Evolutionary conservation across 92 coral and sea anemone genomes (phyloP).

Genomic region (Epizoanthus fatuus): DNA sequence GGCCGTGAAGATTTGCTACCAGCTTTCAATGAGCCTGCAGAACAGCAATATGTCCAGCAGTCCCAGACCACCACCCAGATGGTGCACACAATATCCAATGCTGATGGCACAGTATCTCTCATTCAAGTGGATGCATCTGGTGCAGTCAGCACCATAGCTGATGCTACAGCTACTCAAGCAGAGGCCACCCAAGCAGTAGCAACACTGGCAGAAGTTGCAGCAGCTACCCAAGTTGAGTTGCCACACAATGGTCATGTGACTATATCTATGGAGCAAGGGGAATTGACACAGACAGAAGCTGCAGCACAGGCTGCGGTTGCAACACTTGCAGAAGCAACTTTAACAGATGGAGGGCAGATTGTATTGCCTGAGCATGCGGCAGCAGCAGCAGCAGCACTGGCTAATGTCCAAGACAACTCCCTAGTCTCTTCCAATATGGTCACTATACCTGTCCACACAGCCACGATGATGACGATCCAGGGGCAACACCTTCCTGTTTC

Average conservation of each 20-base stretch:
- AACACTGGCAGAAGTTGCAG: constrained; percentile 98
- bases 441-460: constrained; percentile 96
- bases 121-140: constrained; percentile 99
- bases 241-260: constrained; percentile 81
- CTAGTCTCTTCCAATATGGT: constrained; percentile 89
- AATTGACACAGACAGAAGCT: constrained; percentile 95
- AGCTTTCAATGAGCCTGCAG: constrained; percentile 81
- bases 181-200: constrained; percentile 99
- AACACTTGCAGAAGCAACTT: constrained; percentile 98
- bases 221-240: constrained; percentile 92
- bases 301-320: constrained; percentile 99
- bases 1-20: constrained; percentile 98
- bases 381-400: constrained; percentile 90
- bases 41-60: constrained; percentile 78
- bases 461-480: constrained; percentile 97
- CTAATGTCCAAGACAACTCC: constrained; percentile 87
- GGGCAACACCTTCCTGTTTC: constrained; percentile 82
- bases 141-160: constrained; percentile 96
- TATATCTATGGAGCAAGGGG: constrained; percentile 84
- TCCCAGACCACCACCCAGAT: constrained; percentile 87
- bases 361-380: constrained; percentile 99
- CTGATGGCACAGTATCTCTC: constrained; percentile 97
- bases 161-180: constrained; percentile 93
- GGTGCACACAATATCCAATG: constrained; percentile 99
- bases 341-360: constrained; percentile 98